These are phyloP conservation scores for Tiliacea aurago DNA, from an alignment of 2,888 invertebrate genomes.

Conservation along the genomic window DNA sequence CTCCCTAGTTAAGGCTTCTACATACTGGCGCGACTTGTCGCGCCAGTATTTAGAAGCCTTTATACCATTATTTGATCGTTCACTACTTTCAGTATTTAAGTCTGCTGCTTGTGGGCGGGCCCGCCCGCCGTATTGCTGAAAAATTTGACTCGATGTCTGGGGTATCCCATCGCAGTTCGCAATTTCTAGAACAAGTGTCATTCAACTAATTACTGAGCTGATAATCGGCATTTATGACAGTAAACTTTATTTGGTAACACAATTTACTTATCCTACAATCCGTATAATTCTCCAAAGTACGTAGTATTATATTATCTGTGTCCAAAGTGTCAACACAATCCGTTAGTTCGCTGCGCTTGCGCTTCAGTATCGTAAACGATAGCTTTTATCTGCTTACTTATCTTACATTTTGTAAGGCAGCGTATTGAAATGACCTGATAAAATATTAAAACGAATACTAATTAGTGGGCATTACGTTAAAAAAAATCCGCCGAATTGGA, in stretches of 20 bases:
- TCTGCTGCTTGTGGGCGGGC: no score
- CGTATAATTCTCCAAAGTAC: not conserved
- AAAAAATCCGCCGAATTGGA: slow-evolving; percentile 11
- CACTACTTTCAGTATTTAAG: not conserved
- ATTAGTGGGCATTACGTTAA: slow-evolving; percentile 3
- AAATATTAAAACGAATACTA: slow-evolving; percentile 6
- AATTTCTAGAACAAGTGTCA: slow-evolving; percentile 30
- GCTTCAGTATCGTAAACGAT: slow-evolving; percentile 7
- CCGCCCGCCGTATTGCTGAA: not conserved
- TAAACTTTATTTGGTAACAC: slow-evolving; percentile 19
- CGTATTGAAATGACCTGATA: slow-evolving; percentile 7
- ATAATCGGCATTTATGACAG: not conserved
- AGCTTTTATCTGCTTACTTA: slow-evolving; percentile 21
- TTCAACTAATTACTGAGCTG: slow-evolving; percentile 5
- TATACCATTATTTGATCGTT: not conserved
- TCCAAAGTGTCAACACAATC: no score
- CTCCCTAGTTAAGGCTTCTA: not conserved
- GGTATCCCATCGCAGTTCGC: not conserved
- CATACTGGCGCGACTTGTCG: no score
- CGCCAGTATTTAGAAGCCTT: no score
- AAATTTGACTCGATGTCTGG: not conserved
- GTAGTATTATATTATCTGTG: no score
- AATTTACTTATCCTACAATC: slow-evolving; percentile 16
- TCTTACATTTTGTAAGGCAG: slow-evolving; percentile 9
- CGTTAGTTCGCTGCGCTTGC: slow-evolving; percentile 52